phyloP scores from a whole-genome alignment of 2,888 invertebrate genomes.

The Punctoribates punctum region DNA sequence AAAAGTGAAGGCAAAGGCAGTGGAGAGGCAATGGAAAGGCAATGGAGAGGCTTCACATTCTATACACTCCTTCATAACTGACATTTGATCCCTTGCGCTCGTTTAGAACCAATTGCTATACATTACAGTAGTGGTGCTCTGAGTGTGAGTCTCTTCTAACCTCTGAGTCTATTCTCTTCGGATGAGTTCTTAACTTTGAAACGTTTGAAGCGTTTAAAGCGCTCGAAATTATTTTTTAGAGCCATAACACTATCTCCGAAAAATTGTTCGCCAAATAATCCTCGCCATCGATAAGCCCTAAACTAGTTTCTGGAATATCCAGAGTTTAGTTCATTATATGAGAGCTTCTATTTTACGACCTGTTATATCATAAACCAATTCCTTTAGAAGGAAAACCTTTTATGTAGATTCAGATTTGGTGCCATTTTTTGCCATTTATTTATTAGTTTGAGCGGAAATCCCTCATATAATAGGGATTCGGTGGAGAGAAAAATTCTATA shows the following conservation, averaged over 20 bases:
- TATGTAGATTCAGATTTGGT: slow-evolving; percentile 11
- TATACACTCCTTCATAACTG: slow-evolving; percentile 37
- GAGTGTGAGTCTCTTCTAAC: not conserved
- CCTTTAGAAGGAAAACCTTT: not conserved
- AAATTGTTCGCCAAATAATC: slow-evolving; percentile 18
- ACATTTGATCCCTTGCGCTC: slow-evolving; percentile 36
- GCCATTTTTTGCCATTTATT: slow-evolving; percentile 8
- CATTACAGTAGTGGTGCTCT: not conserved
- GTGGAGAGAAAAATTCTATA: not conserved
- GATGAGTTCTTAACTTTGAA: not conserved
- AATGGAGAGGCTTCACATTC: not conserved
- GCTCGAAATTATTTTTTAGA: slow-evolving; percentile 16
- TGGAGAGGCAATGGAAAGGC: not conserved
- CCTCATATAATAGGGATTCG: not conserved
- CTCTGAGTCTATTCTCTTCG: slow-evolving; percentile 12
- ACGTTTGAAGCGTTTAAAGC: not conserved
- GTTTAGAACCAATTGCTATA: slow-evolving; percentile 18
- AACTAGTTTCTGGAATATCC: not conserved
- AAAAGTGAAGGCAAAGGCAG: not conserved
- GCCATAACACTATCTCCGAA: slow-evolving; percentile 11
- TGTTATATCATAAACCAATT: not conserved
- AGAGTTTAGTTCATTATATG: slow-evolving; percentile 4
- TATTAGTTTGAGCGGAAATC: slow-evolving; percentile 17
- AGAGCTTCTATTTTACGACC: slow-evolving; percentile 19
- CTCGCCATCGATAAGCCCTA: slow-evolving; percentile 6